Evolutionary conservation across 2,888 invertebrate species (phyloP).

Genomic region (Fissipunctia ypsillon): DNA sequence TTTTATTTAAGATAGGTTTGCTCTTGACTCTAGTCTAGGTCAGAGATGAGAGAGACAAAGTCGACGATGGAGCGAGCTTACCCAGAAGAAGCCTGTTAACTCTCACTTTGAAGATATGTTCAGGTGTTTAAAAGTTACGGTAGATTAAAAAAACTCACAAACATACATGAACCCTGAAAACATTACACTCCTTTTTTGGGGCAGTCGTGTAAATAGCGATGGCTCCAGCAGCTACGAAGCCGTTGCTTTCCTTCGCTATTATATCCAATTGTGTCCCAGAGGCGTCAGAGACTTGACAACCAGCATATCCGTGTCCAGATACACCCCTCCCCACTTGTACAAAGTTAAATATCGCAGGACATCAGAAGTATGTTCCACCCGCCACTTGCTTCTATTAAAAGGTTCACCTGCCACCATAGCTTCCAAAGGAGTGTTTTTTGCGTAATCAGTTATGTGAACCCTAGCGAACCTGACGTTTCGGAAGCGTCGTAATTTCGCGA

Average conservation of each 20-base stretch:
- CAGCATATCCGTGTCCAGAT: constrained; percentile 94
- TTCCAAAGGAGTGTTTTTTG: constrained; percentile 90
- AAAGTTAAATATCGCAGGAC: constrained; percentile 92
- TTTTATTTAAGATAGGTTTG: too few species aligned
- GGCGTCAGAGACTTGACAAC: constrained; percentile 91
- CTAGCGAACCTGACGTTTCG: constrained; percentile 58
- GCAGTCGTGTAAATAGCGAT: too few species aligned
- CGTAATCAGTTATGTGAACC: constrained; percentile 77
- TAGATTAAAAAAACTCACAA: too few species aligned
- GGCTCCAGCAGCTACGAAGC: constrained; percentile 92
- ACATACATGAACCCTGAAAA: too few species aligned
- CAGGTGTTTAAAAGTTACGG: too few species aligned
- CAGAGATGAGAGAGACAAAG: too few species aligned
- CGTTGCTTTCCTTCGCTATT: constrained; percentile 89
- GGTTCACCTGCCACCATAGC: constrained; percentile 86
- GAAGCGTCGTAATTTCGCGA: constrained; percentile 39
- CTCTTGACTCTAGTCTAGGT: too few species aligned
- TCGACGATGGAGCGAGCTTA: too few species aligned
- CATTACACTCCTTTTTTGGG: too few species aligned
- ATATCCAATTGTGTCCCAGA: constrained; percentile 91
- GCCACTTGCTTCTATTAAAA: constrained; percentile 88
- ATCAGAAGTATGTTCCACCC: constrained; percentile 90
- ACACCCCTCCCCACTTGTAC: constrained; percentile 94
- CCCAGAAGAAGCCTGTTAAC: too few species aligned
- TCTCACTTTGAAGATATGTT: too few species aligned